These are phyloP conservation scores for Rattus norvegicus DNA, from an alignment of 2,113 vertebrate genomes.

Conservation along the genomic window DNA sequence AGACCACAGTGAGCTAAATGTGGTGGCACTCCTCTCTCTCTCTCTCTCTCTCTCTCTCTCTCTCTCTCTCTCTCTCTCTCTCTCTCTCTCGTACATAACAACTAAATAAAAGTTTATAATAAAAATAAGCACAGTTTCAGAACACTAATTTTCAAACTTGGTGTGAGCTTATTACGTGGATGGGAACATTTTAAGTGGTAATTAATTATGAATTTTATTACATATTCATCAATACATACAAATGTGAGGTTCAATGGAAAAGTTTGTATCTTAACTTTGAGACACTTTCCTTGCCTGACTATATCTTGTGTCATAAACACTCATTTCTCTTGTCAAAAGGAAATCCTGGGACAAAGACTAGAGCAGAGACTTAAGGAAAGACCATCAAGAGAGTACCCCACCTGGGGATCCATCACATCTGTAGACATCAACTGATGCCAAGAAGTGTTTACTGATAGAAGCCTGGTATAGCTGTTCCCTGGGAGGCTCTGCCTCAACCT, in stretches of 20 bases:
- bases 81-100: neutral
- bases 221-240: neutral
- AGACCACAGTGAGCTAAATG: neutral
- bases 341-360: no score
- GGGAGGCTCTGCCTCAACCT: no score
- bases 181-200: neutral
- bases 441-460: no score
- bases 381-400: no score
- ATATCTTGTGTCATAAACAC: neutral
- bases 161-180: neutral
- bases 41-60: no score
- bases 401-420: no score
- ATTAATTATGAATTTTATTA: neutral
- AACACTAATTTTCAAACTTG: constrained; percentile 11
- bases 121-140: neutral
- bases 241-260: neutral
- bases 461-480: no score
- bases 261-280: neutral
- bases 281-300: neutral
- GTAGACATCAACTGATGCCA: no score
- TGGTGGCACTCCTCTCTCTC: no score
- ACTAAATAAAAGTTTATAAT: neutral
- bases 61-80: no score
- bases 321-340: no score
- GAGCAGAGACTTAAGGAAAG: no score